Evolutionary conservation across 2,797 vertebrate genomes (phyloP).

Genomic region (Alauda arvensis): DNA sequence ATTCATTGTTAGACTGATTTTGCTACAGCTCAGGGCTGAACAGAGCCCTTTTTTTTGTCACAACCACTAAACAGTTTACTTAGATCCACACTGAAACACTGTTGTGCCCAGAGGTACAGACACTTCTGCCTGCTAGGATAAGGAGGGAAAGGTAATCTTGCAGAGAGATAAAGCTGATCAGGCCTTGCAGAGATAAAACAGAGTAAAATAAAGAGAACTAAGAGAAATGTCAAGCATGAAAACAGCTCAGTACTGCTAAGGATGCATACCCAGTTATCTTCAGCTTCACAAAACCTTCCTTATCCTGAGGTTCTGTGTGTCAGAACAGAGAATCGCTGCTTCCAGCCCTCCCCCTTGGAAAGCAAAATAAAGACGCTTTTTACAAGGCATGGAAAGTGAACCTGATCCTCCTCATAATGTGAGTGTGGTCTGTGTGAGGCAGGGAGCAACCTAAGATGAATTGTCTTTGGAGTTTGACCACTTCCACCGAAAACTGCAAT

Average conservation of each 20-base stretch:
- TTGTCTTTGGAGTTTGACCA: neutral
- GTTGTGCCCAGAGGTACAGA: neutral
- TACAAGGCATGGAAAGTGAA: constrained; percentile 26
- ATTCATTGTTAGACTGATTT: neutral
- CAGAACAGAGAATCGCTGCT: constrained; percentile 12
- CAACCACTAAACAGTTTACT: neutral
- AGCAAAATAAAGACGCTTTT: constrained; percentile 36
- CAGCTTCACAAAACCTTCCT: constrained; percentile 29
- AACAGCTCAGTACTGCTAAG: neutral
- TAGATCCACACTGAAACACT: neutral
- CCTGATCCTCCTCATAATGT: constrained; percentile 13
- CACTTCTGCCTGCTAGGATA: neutral
- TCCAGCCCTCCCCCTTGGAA: neutral
- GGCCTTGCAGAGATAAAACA: neutral
- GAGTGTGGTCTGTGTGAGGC: neutral
- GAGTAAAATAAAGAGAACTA: neutral
- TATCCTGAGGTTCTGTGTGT: constrained; percentile 17
- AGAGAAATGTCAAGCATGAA: constrained; percentile 26
- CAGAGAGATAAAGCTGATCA: neutral
- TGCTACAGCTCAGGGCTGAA: neutral
- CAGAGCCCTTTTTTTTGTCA: neutral
- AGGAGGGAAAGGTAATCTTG: neutral
- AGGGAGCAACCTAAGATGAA: constrained; percentile 12
- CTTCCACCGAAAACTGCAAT: neutral
- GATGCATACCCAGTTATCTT: constrained; percentile 29